phyloP scores from a whole-genome alignment of 2,888 invertebrate genomes.

The Macropis europaea region DNA sequence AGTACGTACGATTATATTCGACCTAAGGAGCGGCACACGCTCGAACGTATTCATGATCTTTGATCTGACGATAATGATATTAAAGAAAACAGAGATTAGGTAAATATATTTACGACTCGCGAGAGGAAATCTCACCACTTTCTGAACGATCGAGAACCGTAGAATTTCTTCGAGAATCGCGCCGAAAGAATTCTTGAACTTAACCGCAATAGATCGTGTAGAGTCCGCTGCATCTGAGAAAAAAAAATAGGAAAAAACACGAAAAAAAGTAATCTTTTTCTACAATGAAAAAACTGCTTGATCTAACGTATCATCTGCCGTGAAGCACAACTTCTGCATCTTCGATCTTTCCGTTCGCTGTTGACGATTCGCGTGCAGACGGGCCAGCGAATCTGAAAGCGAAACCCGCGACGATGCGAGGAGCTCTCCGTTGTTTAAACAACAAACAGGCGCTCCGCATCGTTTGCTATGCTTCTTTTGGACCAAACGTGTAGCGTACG shows the following conservation, averaged over 20 bases:
- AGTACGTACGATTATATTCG: no score
- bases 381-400: background rate
- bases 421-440: background rate
- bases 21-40: no score
- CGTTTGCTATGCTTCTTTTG: slow-evolving; percentile 24
- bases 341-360: slow-evolving; percentile 2
- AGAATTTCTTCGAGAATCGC: background rate
- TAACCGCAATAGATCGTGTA: slow-evolving; percentile 10
- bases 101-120: background rate
- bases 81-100: background rate
- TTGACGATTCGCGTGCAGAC: slow-evolving; percentile 2
- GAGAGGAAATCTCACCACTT: background rate
- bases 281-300: slow-evolving; percentile 12
- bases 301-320: background rate
- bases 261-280: slow-evolving; percentile 16
- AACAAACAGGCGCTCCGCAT: background rate
- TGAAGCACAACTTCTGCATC: background rate
- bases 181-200: background rate
- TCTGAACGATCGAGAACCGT: background rate
- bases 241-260: background rate
- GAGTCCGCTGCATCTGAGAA: background rate
- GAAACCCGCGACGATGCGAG: background rate
- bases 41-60: background rate
- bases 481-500: slow-evolving; percentile 31
- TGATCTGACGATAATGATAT: background rate